phyloP scores from a whole-genome alignment of 2,888 invertebrate genomes.

The Cantharis nigra region DNA sequence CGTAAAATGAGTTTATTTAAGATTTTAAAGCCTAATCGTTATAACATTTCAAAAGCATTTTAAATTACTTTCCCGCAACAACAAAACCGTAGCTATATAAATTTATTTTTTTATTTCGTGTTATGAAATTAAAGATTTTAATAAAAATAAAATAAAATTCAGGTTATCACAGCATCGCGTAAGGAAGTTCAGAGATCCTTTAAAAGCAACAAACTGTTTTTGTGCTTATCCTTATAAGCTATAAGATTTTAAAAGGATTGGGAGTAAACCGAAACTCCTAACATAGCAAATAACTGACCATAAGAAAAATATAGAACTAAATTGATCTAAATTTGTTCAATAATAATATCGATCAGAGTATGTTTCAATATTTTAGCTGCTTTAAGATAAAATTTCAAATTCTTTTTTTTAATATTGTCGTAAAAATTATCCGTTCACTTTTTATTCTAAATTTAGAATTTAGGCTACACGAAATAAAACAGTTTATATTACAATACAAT shows the following conservation, averaged over 20 bases:
- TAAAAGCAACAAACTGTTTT: conserved; percentile 21
- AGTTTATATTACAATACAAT: too few species aligned
- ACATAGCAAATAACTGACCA: conserved; percentile 14
- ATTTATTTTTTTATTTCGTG: not conserved
- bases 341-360: not conserved
- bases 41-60: not conserved
- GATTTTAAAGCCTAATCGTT: not conserved
- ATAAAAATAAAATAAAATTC: not conserved
- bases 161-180: not conserved
- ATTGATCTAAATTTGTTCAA: not conserved
- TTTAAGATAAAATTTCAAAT: not conserved
- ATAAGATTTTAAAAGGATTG: conserved; percentile 14
- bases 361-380: not conserved
- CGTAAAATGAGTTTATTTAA: not conserved
- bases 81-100: not conserved
- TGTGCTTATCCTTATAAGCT: conserved; percentile 24
- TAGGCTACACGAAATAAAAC: too few species aligned
- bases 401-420: too few species aligned
- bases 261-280: conserved; percentile 12
- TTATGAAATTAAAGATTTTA: not conserved
- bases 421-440: too few species aligned
- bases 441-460: too few species aligned
- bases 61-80: not conserved
- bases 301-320: conserved; percentile 12
- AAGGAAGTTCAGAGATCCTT: conserved; percentile 15